phyloP scores from a whole-genome alignment of 2,888 invertebrate species.

The Sicus ferrugineus region DNA sequence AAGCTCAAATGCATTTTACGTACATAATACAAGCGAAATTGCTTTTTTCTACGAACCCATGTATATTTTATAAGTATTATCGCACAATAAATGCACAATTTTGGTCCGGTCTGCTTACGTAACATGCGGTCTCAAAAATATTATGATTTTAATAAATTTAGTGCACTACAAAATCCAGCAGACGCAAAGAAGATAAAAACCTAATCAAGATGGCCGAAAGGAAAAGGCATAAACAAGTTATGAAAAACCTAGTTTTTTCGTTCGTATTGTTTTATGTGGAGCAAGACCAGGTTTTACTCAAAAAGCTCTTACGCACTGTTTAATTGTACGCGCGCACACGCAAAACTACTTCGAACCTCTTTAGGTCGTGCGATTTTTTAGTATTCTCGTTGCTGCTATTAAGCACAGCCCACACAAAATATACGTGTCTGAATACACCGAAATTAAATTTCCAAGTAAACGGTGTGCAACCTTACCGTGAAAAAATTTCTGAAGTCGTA shows the following conservation, averaged over 20 bases:
- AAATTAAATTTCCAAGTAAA: background rate
- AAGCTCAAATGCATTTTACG: too few relatives aligned
- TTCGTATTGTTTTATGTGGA: too few relatives aligned
- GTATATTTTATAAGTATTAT: background rate
- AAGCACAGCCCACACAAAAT: conserved; percentile 11
- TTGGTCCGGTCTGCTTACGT: background rate
- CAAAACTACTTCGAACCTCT: conserved; percentile 19
- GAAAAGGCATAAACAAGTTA: conserved; percentile 8
- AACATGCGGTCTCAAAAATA: conserved; percentile 5
- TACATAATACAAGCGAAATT: too few relatives aligned
- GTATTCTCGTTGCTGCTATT: background rate
- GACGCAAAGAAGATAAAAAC: conserved; percentile 9
- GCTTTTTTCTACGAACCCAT: too few relatives aligned
- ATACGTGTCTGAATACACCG: conserved; percentile 19
- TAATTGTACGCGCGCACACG: conserved; percentile 26
- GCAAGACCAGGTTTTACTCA: conserved; percentile 4
- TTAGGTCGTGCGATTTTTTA: conserved; percentile 11
- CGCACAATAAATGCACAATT: background rate
- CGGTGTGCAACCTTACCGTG: too few relatives aligned
- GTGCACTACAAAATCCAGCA: background rate
- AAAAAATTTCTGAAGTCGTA: too few relatives aligned
- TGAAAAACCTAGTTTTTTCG: conserved; percentile 20
- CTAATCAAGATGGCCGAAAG: conserved; percentile 11
- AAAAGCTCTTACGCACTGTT: conserved; percentile 26
- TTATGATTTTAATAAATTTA: background rate